These are phyloP conservation scores for Drosophila insularis DNA, from an alignment of 1,140 invertebrate species.

Conservation along the genomic window DNA sequence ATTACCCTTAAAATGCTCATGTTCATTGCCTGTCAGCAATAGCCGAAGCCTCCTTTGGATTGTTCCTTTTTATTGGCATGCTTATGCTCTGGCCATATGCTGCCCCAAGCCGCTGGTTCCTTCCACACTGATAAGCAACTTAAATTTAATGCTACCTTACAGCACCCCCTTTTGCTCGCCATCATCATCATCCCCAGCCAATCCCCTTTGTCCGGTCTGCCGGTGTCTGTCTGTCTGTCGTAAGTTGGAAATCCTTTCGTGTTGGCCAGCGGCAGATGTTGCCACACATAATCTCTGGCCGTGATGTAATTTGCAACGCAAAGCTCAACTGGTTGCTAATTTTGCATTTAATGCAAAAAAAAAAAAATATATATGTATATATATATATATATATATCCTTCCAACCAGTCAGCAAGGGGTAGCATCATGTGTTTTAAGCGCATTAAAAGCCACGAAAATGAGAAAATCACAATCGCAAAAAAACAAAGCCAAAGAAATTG, in stretches of 20 bases:
- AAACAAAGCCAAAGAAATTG: background rate
- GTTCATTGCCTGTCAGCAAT: background rate
- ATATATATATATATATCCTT: too few species aligned
- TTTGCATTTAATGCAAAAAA: conserved; percentile 50
- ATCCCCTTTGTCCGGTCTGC: background rate
- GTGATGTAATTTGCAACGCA: conserved; percentile 40
- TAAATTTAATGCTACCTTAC: conserved; percentile 37
- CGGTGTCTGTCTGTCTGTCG: conserved; percentile 23
- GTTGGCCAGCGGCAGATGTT: conserved; percentile 56
- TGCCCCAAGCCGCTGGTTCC: background rate
- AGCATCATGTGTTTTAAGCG: conserved; percentile 34
- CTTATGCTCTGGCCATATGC: conserved; percentile 24
- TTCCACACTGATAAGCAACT: conserved; percentile 24
- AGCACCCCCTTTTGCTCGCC: background rate
- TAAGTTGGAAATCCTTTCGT: conserved; percentile 58
- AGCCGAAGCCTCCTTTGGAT: background rate
- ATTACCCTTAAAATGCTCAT: background rate
- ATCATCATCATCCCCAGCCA: conserved; percentile 6
- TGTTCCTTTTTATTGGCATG: conserved; percentile 21
- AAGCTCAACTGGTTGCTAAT: conserved; percentile 43
- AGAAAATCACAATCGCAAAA: conserved; percentile 11
- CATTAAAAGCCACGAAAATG: conserved; percentile 30
- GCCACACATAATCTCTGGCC: conserved; percentile 59
- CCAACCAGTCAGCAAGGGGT: background rate
- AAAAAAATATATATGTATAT: conserved; percentile 13